A percentile compares a stretch with the other conserved stretches of the same genome.
Evolutionary conservation across 2,797 vertebrate genomes (phyloP).

Genomic region (Crocodylus rhombifer): DNA sequence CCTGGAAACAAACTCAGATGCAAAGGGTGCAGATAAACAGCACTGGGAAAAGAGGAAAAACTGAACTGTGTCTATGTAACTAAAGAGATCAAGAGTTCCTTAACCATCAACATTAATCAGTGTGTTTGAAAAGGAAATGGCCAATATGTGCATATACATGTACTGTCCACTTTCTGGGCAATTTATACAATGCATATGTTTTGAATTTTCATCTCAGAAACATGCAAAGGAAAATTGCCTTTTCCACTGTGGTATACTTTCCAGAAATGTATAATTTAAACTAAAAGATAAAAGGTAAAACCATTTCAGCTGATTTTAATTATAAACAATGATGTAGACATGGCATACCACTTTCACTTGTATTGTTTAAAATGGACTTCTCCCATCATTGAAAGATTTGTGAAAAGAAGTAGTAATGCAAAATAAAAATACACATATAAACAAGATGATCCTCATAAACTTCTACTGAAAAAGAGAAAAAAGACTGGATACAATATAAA

Average conservation of each 20-base stretch:
- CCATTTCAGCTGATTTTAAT: not conserved
- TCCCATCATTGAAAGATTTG: not conserved
- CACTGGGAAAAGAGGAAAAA: fast-evolving
- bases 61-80: not conserved
- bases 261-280: not conserved
- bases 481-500: not conserved
- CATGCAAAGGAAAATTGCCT: not conserved
- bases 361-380: not conserved
- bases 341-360: not conserved
- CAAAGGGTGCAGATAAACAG: not conserved
- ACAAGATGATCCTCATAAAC: not conserved
- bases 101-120: not conserved
- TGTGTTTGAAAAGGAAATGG: not conserved
- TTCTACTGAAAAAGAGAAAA: not conserved
- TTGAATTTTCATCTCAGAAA: not conserved
- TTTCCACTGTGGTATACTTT: not conserved
- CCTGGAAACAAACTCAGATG: not conserved
- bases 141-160: not conserved
- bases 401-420: not conserved
- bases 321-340: not conserved
- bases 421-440: not conserved
- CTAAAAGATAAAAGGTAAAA: not conserved
- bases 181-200: not conserved
- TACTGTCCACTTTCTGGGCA: not conserved
- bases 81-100: not conserved